Evolutionary conservation across 2,113 vertebrate species (phyloP), one percentile per base, ranked within the genome.

Genomic region (Micromys minutus): DNA sequence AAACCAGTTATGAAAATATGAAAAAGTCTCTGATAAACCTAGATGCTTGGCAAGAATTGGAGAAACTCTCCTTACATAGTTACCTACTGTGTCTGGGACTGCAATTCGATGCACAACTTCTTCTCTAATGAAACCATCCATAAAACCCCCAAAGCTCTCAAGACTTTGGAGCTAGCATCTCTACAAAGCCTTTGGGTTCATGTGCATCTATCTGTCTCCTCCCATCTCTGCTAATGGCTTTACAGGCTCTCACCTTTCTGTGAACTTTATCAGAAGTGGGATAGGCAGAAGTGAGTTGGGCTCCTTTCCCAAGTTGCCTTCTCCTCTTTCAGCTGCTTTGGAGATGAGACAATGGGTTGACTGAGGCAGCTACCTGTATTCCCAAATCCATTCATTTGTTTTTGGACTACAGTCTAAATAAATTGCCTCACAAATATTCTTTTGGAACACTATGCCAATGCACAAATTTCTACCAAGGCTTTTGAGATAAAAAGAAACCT

Each of bases 211-310:
- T 95, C 80, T 93, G 84, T 85, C 61, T 87, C 83, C 80, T 89
- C 83, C 52, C 17, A 96, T 52, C 22, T 87, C 93, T 96, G n/a
- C 81, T 97, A 96, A 97, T 85, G 77, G 85, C 93, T 92, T 93
- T 93, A 24, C 86, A 97, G 77, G 29, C 91, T 94, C 71, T 97
- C 93, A 97, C 87, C 93, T 97, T 96, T 96, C 95, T 47, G 13
- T 97, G 97, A 98, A 97, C 97, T 98, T 97, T 81, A 96, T 89
- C 93, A 96, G 94, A 96, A 92, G 96, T 45, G 67, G 69, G 90
- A 57, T 75, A 69, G 88, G 63, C 86, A 57, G 15, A 71, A 80
- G 61, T 61, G 42, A 92, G n/a, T 72, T 52, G 72, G 83, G 65
- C 52, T 72, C 67, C 61, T 92, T 97, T 93, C 63, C 95, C 92